Conservation (phyloP, 2,888 invertebrate species). For the Drosophila merina region DNA sequence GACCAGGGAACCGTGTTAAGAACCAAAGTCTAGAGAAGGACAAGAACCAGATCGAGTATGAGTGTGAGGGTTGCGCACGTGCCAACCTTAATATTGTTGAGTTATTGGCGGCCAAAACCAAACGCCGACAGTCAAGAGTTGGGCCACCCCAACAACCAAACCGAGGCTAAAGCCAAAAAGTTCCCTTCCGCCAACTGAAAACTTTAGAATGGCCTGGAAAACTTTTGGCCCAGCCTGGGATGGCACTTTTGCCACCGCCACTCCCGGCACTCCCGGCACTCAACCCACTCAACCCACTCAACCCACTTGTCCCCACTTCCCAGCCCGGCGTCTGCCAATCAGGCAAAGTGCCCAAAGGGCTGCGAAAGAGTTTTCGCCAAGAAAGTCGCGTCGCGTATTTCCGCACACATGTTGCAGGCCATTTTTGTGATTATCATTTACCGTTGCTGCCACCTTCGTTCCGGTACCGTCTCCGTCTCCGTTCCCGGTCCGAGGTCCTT, state of each 20-base stretch:
- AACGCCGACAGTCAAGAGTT: conserved; percentile 76
- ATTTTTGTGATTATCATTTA: conserved; percentile 78
- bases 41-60: conserved; percentile 14
- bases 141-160: conserved; percentile 44
- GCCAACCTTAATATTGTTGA: conserved; percentile 79
- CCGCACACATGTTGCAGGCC: conserved; percentile 78
- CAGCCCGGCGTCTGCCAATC: conserved; percentile 59
- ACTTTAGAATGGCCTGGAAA: conserved; percentile 31
- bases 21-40: conserved; percentile 19
- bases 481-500: background rate
- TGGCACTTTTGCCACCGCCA: conserved; percentile 50
- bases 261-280: conserved; percentile 1
- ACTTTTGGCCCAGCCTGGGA: conserved; percentile 60
- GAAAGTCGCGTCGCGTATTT: conserved; percentile 75
- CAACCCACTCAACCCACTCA: too few species aligned
- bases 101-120: conserved; percentile 78
- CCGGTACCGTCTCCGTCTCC: background rate
- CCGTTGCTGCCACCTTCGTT: conserved; percentile 40
- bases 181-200: conserved; percentile 49
- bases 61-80: conserved; percentile 61
- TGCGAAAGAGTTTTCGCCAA: conserved; percentile 66
- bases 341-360: conserved; percentile 67
- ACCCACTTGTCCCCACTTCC: background rate
- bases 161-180: conserved; percentile 63
- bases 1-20: conserved; percentile 6